These are phyloP conservation scores for Diorhabda sublineata DNA, from an alignment of 1,140 invertebrate species.

Conservation along the genomic window DNA sequence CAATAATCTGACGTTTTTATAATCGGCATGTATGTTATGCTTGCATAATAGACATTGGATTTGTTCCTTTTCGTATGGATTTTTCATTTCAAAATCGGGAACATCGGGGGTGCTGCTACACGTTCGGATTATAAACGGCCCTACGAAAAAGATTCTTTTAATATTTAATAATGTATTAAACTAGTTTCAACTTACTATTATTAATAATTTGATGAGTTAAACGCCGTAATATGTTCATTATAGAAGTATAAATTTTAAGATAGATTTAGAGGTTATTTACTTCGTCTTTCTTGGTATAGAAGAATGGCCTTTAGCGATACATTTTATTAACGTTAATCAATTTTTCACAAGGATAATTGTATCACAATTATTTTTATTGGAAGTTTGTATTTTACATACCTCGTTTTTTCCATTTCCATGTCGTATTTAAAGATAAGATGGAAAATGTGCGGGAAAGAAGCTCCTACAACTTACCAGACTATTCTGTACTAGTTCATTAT, in stretches of 20 bases:
- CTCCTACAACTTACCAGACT: too few species aligned
- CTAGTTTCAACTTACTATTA: background rate
- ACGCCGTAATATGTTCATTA: background rate
- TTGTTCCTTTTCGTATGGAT: conserved; percentile 77
- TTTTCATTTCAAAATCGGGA: conserved; percentile 64
- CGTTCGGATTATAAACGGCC: background rate
- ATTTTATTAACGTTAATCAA: too few species aligned
- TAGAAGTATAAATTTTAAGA: background rate
- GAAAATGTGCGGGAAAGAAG: too few species aligned
- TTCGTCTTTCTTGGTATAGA: too few species aligned
- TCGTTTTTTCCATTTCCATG: too few species aligned
- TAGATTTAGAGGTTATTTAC: too few species aligned
- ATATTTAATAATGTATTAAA: background rate
- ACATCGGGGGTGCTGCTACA: conserved; percentile 37
- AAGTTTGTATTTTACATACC: too few species aligned
- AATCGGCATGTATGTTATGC: conserved; percentile 77
- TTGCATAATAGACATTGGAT: conserved; percentile 83
- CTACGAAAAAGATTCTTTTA: background rate
- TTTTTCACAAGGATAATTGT: too few species aligned
- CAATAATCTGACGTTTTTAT: conserved; percentile 86
- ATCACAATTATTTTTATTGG: too few species aligned
- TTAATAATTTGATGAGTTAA: background rate
- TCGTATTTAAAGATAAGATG: too few species aligned
- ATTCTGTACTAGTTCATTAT: too few species aligned
- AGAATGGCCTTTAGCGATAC: too few species aligned